Conservation (phyloP, 2,888 invertebrate genomes). For the Myopa tessellatipennis region DNA sequence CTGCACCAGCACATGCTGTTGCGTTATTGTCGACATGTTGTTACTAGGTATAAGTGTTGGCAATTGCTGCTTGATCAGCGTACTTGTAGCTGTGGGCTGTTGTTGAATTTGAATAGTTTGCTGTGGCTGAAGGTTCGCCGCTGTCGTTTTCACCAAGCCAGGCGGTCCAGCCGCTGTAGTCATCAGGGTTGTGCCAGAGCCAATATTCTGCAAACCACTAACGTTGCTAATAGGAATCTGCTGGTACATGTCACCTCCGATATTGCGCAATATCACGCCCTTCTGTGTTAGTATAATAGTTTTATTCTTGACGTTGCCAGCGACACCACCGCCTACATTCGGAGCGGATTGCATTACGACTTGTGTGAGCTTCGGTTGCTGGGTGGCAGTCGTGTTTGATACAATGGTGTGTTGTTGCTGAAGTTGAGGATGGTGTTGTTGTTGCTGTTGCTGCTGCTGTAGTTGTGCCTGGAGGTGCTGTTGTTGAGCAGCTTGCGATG, state of each 20-base stretch:
- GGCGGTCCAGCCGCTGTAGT: constrained; percentile 65
- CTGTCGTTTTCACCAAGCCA: constrained; percentile 63
- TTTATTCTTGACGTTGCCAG: constrained; percentile 64
- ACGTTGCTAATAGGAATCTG: constrained; percentile 68
- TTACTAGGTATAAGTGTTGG: constrained; percentile 67
- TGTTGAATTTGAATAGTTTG: constrained; percentile 57
- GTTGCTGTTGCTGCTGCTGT: constrained; percentile 62
- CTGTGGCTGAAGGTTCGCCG: constrained; percentile 56
- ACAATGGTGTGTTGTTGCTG: constrained; percentile 64
- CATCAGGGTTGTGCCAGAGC: constrained; percentile 60
- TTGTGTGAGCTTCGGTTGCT: constrained; percentile 67
- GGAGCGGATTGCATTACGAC: constrained; percentile 61
- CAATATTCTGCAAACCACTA: constrained; percentile 59
- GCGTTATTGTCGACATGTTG: constrained; percentile 53
- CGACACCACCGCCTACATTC: constrained; percentile 46
- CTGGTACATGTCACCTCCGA: constrained; percentile 67
- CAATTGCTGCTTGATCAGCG: constrained; percentile 60
- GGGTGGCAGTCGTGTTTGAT: constrained; percentile 65
- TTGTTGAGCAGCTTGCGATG: constrained; percentile 66
- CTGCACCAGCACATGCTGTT: constrained; percentile 64
- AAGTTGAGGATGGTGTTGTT: constrained; percentile 48
- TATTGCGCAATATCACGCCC: constrained; percentile 66
- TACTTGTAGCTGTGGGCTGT: constrained; percentile 48
- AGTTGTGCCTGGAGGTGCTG: constrained; percentile 66
- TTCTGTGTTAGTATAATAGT: constrained; percentile 67